Base-by-base conservation (phyloP, 1,140 invertebrate species). In the Amphibalanus amphitrite region DNA sequence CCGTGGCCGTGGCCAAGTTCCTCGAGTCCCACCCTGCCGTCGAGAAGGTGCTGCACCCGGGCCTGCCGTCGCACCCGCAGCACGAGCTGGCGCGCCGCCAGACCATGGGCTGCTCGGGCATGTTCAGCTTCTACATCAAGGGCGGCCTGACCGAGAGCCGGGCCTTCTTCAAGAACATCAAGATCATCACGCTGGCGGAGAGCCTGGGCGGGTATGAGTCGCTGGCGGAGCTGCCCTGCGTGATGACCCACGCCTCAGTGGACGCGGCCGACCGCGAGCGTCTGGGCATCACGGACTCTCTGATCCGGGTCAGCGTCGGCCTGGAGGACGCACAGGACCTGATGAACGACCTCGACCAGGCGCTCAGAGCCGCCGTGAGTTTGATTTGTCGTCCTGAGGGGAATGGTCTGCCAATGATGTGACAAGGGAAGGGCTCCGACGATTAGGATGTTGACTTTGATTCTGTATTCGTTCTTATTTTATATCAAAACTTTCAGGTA, bases 131-230 rank as follows among this genome's bases (percentile, higher is more conserved):
- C 78, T 95, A 90, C 76, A 82, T 96, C 1, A 88, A 88, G 76
- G 93, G 92, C 15, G 87, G 84, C n/a, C 75, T 89, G n/a, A 81
- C 87, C 70, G 86, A 95, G 77, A 87, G 92, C 0, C 81, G 81
- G 69, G 88, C 84, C 70, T 96, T 99, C 77, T 81, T 96, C 23
- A 85, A 85, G 76, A 80, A 86, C 13, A 79, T 95, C 0, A 89
- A 93, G 83, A 70, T 94, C 10, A 92, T 98, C 78, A 88, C 86
- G 1, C 80, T 97, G n/a, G 95, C 95, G 20, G 95, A 97, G 81
- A 97, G 93, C 81, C 84, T 98, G 40, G 97, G 97, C 69, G 95
- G 95, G 70, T 96, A 90, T 79, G 95, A 98, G 80, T 96, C 93
- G 80, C 85, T 98, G 59, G 83, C 83, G 73, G 86, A 87, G 78